These are phyloP conservation scores for Rhinogobio ventralis DNA, from an alignment of 2,797 vertebrate genomes.

Conservation along the genomic window DNA sequence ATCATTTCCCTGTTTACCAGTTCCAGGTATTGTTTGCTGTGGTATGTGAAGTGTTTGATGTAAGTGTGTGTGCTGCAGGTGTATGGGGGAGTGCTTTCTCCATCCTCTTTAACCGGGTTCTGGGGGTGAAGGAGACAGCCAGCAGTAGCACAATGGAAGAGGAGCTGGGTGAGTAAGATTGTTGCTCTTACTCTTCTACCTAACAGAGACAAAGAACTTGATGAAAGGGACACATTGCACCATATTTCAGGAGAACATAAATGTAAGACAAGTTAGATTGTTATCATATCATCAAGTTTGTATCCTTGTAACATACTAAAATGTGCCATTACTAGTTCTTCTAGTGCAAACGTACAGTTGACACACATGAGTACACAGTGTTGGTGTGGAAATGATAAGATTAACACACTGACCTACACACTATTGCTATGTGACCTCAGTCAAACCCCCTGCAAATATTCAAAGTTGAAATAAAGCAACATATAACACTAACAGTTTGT, in stretches of 20 bases:
- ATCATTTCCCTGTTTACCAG: not conserved
- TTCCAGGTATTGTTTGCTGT: conserved; percentile 1
- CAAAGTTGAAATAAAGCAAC: not conserved
- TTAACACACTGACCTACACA: not conserved
- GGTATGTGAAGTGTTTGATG: not conserved
- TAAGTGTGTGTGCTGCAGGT: conserved; percentile 74
- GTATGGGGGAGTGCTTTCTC: conserved; percentile 99
- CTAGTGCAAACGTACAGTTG: conserved; percentile 12
- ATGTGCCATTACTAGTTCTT: conserved; percentile 25
- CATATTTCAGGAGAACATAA: not conserved
- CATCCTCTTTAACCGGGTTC: conserved; percentile 96
- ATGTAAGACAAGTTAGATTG: not conserved
- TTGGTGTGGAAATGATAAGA: conserved; percentile 22
- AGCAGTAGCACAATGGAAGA: conserved; percentile 94
- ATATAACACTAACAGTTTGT: not conserved
- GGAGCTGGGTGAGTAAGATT: conserved; percentile 88
- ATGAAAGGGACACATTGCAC: not conserved
- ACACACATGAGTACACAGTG: not conserved
- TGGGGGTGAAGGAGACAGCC: conserved; percentile 87
- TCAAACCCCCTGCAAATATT: not conserved
- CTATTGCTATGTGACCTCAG: not conserved
- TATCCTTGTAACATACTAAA: not conserved
- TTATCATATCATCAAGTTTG: conserved; percentile 10
- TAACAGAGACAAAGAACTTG: not conserved
- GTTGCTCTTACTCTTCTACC: not conserved